phyloP scores from a whole-genome alignment of 2,888 invertebrate species.

The Eristalis intricaria region DNA sequence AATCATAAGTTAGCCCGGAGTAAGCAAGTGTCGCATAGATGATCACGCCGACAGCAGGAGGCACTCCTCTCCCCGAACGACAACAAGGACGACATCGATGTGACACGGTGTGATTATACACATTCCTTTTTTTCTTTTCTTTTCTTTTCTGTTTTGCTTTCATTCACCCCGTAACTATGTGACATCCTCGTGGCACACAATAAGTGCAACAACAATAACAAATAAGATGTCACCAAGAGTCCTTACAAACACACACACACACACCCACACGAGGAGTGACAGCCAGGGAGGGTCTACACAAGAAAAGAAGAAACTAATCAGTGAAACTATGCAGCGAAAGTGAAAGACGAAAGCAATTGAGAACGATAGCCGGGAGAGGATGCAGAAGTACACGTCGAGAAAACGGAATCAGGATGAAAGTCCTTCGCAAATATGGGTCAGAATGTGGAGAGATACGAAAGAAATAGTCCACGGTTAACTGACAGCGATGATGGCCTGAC shows the following conservation, averaged over 20 bases:
- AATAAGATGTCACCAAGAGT: constrained; percentile 66
- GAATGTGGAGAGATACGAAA: constrained; percentile 1
- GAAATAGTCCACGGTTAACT: constrained; percentile 67
- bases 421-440: constrained; percentile 64
- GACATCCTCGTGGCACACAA: constrained; percentile 4
- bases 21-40: constrained; percentile 45
- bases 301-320: constrained; percentile 54
- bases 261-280: constrained; percentile 16
- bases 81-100: constrained; percentile 29
- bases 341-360: constrained; percentile 65
- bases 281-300: not conserved
- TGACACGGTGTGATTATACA: not conserved
- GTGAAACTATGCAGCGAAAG: constrained; percentile 54
- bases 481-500: constrained; percentile 34
- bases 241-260: constrained; percentile 29
- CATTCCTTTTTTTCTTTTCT: too few species aligned
- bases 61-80: constrained; percentile 11
- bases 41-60: constrained; percentile 28
- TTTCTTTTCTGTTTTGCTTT: not conserved
- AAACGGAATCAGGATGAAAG: constrained; percentile 60
- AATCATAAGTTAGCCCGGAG: constrained; percentile 32
- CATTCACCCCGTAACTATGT: not conserved
- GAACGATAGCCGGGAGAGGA: constrained; percentile 30
- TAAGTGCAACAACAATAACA: constrained; percentile 46
- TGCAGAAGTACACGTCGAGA: constrained; percentile 22